phyloP scores from a whole-genome alignment of 2,113 vertebrate species.

The Chaetorhynchus papuensis region DNA sequence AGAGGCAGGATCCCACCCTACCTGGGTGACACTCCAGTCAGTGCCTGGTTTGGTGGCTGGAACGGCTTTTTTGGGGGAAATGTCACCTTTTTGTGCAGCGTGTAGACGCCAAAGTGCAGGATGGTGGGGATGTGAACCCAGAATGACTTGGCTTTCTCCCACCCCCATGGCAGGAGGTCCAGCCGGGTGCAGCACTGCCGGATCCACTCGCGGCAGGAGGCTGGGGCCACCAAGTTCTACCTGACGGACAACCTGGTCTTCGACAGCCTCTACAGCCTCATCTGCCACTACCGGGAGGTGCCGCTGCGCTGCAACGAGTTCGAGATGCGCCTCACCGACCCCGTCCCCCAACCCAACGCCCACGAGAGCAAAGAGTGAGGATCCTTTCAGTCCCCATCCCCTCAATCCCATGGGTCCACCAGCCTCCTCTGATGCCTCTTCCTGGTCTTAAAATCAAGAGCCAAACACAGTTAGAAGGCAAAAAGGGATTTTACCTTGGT shows the following conservation, averaged over 20 bases:
- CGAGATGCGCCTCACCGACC: slow-evolving; percentile 83
- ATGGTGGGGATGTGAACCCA: accelerated
- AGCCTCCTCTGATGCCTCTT: no score
- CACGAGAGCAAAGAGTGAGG: slow-evolving; percentile 86
- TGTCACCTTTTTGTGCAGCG: neutral
- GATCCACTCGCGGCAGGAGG: slow-evolving; percentile 85
- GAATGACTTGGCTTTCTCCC: neutral
- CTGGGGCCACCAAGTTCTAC: slow-evolving; percentile 82
- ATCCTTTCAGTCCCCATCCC: accelerated
- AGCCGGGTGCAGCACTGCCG: slow-evolving; percentile 84
- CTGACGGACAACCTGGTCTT: slow-evolving; percentile 88
- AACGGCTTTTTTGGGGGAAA: neutral
- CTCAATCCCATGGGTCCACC: neutral
- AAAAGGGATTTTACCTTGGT: no score
- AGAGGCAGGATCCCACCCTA: neutral
- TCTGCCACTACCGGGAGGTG: slow-evolving; percentile 85
- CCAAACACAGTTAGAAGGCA: no score
- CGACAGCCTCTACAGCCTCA: slow-evolving; percentile 85
- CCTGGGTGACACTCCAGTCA: neutral
- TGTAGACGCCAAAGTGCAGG: accelerated
- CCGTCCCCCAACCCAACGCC: slow-evolving; percentile 84
- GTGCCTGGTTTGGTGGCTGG: no score
- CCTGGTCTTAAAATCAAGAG: no score
- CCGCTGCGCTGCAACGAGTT: slow-evolving; percentile 88
- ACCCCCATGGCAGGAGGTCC: slow-evolving; percentile 68